phyloP scores from a whole-genome alignment of 2,888 invertebrate genomes.

The Lamellibrachia satsuma region DNA sequence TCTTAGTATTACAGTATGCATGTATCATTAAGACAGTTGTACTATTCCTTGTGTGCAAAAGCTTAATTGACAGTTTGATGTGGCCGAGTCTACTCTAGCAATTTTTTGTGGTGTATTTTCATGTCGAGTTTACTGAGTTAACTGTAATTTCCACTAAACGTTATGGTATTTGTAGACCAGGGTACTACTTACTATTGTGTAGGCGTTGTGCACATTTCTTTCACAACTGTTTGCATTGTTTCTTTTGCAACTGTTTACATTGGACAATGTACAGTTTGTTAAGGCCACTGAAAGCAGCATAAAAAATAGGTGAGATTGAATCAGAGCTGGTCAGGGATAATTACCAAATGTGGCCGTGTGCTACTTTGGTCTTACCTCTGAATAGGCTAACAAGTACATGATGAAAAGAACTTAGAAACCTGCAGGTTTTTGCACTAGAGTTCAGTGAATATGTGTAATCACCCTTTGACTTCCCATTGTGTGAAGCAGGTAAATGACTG shows the following conservation, averaged over 20 bases:
- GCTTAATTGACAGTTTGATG: too few species aligned
- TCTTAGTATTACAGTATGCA: neutral
- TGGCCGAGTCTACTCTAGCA: too few species aligned
- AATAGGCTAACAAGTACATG: neutral
- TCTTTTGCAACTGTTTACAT: neutral
- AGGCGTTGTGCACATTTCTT: neutral
- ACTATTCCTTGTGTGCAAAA: neutral
- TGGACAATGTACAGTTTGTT: neutral
- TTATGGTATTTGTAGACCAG: neutral
- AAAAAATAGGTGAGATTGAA: conserved; percentile 6
- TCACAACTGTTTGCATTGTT: neutral
- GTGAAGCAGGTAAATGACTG: neutral
- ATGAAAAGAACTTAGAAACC: neutral
- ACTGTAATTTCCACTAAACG: neutral
- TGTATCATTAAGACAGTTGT: neutral
- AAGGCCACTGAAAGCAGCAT: neutral
- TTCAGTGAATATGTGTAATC: neutral
- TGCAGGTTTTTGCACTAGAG: neutral
- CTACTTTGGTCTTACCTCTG: neutral
- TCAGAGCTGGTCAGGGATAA: neutral
- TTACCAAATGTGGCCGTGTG: neutral
- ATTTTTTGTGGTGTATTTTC: too few species aligned
- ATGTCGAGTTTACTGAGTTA: neutral
- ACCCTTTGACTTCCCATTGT: neutral
- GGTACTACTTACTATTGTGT: neutral